Conservation (phyloP, 2,888 invertebrate species). For the Callyntrura sp. region DNA sequence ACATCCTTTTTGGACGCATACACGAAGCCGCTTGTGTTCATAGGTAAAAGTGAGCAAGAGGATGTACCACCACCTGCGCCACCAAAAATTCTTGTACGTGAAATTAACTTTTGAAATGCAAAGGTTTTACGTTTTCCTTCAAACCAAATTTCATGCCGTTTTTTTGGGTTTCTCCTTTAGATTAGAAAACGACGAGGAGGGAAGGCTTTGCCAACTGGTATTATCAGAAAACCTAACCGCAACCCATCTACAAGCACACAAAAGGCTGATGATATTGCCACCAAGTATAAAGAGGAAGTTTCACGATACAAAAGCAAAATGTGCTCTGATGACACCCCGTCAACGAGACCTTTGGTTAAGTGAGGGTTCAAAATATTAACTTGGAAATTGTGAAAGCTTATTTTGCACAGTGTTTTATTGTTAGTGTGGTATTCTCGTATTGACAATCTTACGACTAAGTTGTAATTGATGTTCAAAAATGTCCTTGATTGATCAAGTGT, state of each 20-base stretch:
- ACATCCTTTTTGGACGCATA: too few relatives aligned
- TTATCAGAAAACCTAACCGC: not conserved
- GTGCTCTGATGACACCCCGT: conserved; percentile 12
- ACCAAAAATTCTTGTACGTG: too few relatives aligned
- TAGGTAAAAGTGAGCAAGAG: too few relatives aligned
- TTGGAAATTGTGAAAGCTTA: too few relatives aligned
- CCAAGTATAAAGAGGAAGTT: conserved; percentile 26
- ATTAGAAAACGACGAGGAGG: conserved; percentile 41
- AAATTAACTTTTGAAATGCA: too few relatives aligned
- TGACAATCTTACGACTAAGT: not conserved
- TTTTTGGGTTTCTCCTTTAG: not conserved
- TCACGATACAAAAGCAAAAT: conserved; percentile 5
- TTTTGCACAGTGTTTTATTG: not conserved
- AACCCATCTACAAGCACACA: not conserved
- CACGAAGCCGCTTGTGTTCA: too few relatives aligned
- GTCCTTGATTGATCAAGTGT: not conserved
- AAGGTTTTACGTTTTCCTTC: too few relatives aligned
- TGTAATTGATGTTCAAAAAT: not conserved
- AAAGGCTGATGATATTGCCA: not conserved
- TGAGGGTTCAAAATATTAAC: not conserved
- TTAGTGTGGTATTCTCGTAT: not conserved
- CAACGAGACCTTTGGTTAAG: conserved; percentile 16
- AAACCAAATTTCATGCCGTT: too few relatives aligned
- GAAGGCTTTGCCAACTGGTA: conserved; percentile 8
- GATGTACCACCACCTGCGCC: too few relatives aligned